phyloP scores from a whole-genome alignment of 2,797 vertebrate species.

The Lates japonicus region DNA sequence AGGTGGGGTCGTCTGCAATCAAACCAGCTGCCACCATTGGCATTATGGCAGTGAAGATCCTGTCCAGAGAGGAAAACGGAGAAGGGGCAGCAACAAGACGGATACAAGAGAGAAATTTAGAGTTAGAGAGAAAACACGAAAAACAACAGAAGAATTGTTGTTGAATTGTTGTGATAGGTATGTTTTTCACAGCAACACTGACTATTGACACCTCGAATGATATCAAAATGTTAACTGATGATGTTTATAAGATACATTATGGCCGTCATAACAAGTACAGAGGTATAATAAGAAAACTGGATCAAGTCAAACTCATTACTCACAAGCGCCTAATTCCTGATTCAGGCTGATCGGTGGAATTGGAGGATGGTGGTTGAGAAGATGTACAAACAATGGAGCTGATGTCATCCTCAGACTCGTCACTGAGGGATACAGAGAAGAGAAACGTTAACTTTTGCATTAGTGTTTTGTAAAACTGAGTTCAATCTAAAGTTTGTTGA shows the following conservation, averaged over 20 bases:
- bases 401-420: constrained; percentile 90
- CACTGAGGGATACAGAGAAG: constrained; percentile 78
- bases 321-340: constrained; percentile 95
- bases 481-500: neutral
- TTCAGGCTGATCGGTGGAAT: constrained; percentile 86
- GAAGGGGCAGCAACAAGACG: constrained; percentile 49
- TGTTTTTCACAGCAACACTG: neutral
- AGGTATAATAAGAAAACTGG: neutral
- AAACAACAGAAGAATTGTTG: neutral
- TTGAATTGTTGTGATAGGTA: neutral
- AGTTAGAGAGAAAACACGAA: constrained; percentile 8
- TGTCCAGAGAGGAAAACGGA: constrained; percentile 76
- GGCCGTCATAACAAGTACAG: neutral
- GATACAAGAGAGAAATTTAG: constrained; percentile 50
- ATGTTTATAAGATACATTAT: constrained; percentile 1
- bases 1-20: constrained; percentile 93
- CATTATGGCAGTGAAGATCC: constrained; percentile 98
- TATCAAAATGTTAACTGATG: neutral
- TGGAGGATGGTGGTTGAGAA: constrained; percentile 72
- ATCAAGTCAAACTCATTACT: constrained; percentile 77
- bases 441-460: neutral
- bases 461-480: neutral
- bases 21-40: constrained; percentile 97
- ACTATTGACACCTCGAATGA: neutral
- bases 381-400: constrained; percentile 71